These are phyloP conservation scores for Hippolais icterina DNA, from an alignment of 2,113 vertebrate species.

Conservation along the genomic window DNA sequence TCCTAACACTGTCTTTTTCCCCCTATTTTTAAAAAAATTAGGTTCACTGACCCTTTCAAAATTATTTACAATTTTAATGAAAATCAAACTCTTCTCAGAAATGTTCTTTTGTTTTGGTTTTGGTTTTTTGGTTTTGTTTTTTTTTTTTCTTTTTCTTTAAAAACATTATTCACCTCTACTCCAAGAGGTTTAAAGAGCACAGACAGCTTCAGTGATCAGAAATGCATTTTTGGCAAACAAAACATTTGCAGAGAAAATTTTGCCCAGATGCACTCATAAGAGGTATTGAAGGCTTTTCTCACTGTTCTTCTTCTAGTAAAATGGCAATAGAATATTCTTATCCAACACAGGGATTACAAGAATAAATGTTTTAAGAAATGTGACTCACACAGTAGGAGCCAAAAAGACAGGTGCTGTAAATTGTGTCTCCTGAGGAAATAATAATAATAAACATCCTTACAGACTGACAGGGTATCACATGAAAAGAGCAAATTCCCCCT, in stretches of 20 bases:
- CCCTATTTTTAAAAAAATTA: fast-evolving
- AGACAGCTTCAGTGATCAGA: neutral
- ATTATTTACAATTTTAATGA: neutral
- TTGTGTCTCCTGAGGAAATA: neutral
- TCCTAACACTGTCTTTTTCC: fast-evolving
- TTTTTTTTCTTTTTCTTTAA: neutral
- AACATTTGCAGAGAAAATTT: constrained; percentile 4
- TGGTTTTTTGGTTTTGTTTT: neutral
- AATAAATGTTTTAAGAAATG: neutral
- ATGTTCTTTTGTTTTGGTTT: neutral
- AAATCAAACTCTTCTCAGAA: neutral
- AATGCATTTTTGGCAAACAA: neutral
- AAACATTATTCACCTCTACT: neutral
- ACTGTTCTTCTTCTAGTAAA: neutral
- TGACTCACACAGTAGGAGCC: neutral
- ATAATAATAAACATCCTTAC: neutral
- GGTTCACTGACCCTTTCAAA: neutral
- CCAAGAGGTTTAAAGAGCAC: neutral
- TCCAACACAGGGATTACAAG: neutral
- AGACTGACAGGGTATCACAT: neutral
- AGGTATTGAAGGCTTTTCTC: constrained; percentile 1
- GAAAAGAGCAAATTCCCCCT: neutral
- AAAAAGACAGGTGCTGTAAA: neutral
- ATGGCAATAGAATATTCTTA: neutral
- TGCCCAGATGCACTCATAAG: neutral